Percentiles rank a stretch among this genome's conserved stretches.
These are phyloP conservation scores for Oscheius sp. DNA, from an alignment of 2,888 invertebrate species.

Conservation along the genomic window DNA sequence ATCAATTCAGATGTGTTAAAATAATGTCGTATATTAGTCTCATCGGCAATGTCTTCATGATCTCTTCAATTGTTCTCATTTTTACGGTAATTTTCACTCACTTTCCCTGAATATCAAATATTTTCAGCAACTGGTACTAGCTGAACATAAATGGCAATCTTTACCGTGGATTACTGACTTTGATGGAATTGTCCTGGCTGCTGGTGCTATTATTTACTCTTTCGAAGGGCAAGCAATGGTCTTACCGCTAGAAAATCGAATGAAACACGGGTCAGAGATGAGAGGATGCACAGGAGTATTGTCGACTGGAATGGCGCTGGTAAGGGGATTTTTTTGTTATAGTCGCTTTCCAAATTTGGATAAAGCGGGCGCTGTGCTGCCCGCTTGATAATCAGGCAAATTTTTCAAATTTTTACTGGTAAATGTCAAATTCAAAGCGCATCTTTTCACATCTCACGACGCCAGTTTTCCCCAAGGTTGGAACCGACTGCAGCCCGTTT, in stretches of 20 bases:
- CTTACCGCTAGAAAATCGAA: conserved; percentile 91
- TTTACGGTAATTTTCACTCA: conserved; percentile 27
- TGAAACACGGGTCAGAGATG: conserved; percentile 88
- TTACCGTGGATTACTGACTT: conserved; percentile 64
- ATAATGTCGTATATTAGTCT: conserved; percentile 41
- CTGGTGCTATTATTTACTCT: conserved; percentile 69
- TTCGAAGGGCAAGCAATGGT: conserved; percentile 75
- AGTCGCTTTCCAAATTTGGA: too few relatives aligned
- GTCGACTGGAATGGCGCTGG: conserved; percentile 29
- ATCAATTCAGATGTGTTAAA: conserved; percentile 16
- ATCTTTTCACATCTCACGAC: too few relatives aligned
- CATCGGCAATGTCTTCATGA: conserved; percentile 37
- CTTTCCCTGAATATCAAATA: conserved; percentile 3
- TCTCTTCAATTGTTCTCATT: conserved; percentile 36
- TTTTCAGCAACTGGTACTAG: conserved; percentile 49
- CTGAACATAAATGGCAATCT: conserved; percentile 42
- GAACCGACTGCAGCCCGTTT: too few relatives aligned
- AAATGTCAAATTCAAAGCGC: too few relatives aligned
- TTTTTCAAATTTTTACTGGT: too few relatives aligned
- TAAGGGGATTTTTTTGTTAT: background rate
- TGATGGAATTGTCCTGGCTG: conserved; percentile 62
- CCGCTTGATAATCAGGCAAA: too few relatives aligned
- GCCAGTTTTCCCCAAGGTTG: too few relatives aligned
- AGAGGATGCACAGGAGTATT: conserved; percentile 77
- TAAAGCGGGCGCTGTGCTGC: too few relatives aligned